Evolutionary conservation across 2,113 vertebrate species (phyloP), one percentile per base, ranked within the genome.

Genomic region (Trinectes maculatus): DNA sequence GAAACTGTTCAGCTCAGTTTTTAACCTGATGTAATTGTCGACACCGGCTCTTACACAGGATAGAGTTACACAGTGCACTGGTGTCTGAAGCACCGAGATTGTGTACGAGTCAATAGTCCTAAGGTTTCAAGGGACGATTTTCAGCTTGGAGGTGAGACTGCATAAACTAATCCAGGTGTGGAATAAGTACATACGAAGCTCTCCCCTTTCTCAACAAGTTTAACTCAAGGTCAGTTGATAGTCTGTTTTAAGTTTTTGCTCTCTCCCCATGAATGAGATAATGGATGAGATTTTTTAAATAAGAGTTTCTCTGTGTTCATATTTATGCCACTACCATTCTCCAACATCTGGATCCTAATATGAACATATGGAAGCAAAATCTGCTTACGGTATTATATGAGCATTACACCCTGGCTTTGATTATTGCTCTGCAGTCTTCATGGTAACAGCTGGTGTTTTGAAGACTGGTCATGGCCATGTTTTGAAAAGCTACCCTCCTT

Each of bases 101-200:
- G 33, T 57, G 62, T 44, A 47, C 28, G 59, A 80, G 57, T 69
- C 56, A 56, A 52, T 47, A 16, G 47, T 18, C 47, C 54, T 74
- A 60, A 78, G 69, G 39, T 71, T 76, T 71, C 60, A 57, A 55
- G 28, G 56, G 36, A 5, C 46, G 46, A 75, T 74, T 43, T 65
- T 60, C 48, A 79, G 42, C 66, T 67, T 28, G 3, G 46, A 72
- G n/a, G 61, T 74, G 51, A 79, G 58, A 56, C 46, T 1, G 48
- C 46, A 31, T 87, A 87, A 89, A 84, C 82, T 72, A 83, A 81
- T 75, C 78, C 89, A 89, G 84, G 80, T 89, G 86, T 71, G 60
- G 40, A 46, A 59, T 58, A 65, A 61, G 48, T 54, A 51, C 44
- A 57, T 10, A 22, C 74, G 54, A 16, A 55, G 36, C 31, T 39